Evolutionary conservation across 2,888 invertebrate genomes (phyloP).

Genomic region (Meteorus cinctellus): DNA sequence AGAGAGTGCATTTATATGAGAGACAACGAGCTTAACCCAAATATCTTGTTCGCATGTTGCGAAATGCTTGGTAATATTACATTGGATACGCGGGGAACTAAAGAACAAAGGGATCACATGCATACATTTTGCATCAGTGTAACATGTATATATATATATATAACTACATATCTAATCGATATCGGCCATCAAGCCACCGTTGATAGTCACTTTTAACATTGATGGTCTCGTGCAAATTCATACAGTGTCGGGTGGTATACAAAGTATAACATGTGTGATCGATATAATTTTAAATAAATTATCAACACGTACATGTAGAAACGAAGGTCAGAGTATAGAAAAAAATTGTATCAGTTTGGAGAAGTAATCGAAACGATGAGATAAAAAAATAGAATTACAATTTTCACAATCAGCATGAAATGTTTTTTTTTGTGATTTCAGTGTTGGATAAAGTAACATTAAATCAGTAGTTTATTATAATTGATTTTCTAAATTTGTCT

Average conservation of each 20-base stretch:
- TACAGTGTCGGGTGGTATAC: not conserved
- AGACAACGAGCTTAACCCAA: slow-evolving; percentile 37
- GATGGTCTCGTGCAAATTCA: not conserved
- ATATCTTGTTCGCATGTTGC: slow-evolving; percentile 37
- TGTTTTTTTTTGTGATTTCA: no score
- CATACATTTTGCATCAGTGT: not conserved
- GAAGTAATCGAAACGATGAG: no score
- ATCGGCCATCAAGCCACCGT: not conserved
- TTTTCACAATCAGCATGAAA: no score
- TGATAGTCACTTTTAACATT: not conserved
- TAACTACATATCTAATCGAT: not conserved
- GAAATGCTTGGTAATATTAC: slow-evolving; percentile 23
- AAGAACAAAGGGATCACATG: slow-evolving; percentile 5
- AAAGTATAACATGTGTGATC: no score
- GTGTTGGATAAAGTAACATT: no score
- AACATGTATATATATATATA: not conserved
- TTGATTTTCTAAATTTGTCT: no score
- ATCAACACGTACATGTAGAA: no score
- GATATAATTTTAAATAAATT: no score
- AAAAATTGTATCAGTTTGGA: no score
- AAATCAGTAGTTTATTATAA: no score
- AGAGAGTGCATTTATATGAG: slow-evolving; percentile 11
- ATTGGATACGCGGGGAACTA: not conserved
- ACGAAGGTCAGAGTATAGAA: no score
- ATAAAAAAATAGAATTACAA: no score